Evolutionary conservation across 2,113 vertebrate species (phyloP).

Genomic region (Melanerpes aurifrons): DNA sequence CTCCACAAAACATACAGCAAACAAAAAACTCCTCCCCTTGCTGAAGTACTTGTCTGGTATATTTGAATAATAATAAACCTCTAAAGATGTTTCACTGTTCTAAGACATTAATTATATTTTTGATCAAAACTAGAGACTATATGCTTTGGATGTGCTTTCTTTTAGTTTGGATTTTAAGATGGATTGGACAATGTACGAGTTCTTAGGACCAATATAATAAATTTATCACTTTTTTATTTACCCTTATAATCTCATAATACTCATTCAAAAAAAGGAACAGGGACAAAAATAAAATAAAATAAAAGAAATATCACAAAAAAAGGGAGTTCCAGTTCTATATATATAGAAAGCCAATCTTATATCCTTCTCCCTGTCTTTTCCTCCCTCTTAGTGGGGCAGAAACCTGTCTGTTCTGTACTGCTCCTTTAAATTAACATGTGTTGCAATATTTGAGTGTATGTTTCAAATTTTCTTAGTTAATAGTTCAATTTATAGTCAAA

Average conservation of each 20-base stretch:
- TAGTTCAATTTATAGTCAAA: not conserved
- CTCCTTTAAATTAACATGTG: not conserved
- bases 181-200: not conserved
- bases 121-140: not conserved
- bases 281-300: not conserved
- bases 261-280: not conserved
- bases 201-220: not conserved
- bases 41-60: not conserved
- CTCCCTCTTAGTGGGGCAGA: not conserved
- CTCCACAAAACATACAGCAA: not conserved
- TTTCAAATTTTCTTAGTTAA: constrained; percentile 2
- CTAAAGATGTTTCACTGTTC: not conserved
- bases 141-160: not conserved
- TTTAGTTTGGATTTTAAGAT: not conserved
- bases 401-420: not conserved
- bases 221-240: not conserved
- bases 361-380: not conserved
- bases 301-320: not conserved
- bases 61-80: not conserved
- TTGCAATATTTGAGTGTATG: not conserved
- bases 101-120: not conserved
- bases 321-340: not conserved
- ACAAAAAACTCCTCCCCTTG: not conserved
- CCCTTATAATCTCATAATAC: not conserved
- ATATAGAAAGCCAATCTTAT: not conserved